phyloP scores from a whole-genome alignment of 2,888 invertebrate genomes.

The Drosophila acutilabella region DNA sequence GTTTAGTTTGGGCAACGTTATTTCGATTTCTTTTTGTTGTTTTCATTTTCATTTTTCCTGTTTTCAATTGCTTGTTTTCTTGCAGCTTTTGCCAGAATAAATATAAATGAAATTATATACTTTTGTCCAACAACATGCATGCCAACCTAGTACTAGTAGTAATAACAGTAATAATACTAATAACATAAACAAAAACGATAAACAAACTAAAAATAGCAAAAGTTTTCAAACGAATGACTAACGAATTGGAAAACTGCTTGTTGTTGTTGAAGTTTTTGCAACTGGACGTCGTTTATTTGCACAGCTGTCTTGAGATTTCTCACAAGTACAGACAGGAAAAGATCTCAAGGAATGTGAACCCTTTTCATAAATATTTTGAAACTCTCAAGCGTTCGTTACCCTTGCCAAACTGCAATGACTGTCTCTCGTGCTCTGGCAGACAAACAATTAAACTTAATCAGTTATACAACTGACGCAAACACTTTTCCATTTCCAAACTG shows the following conservation, averaged over 20 bases:
- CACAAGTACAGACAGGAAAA: not conserved
- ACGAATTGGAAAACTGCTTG: constrained; percentile 1
- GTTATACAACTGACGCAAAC: constrained; percentile 65
- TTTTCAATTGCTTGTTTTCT: constrained; percentile 26
- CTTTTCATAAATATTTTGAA: constrained; percentile 59
- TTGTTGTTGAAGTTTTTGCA: constrained; percentile 1
- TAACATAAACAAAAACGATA: constrained; percentile 40
- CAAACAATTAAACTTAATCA: constrained; percentile 69
- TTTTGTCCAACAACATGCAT: constrained; percentile 36
- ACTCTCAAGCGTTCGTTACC: constrained; percentile 39
- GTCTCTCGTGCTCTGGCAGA: constrained; percentile 23
- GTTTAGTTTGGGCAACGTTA: constrained; percentile 42
- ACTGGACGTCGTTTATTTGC: constrained; percentile 27
- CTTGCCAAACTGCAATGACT: not conserved
- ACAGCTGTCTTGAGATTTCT: constrained; percentile 28
- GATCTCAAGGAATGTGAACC: constrained; percentile 19
- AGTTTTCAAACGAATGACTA: not conserved
- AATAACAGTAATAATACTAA: constrained; percentile 35
- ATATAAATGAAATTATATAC: constrained; percentile 68
- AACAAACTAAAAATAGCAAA: constrained; percentile 34
- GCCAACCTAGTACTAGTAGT: constrained; percentile 38
- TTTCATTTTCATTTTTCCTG: constrained; percentile 30
- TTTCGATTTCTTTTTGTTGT: constrained; percentile 47
- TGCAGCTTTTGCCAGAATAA: constrained; percentile 31
- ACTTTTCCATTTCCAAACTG: constrained; percentile 50